Percentiles rank a stretch among this genome's conserved stretches.
Evolutionary conservation across 2,888 invertebrate species (phyloP).

Genomic region (Eledone cirrhosa): DNA sequence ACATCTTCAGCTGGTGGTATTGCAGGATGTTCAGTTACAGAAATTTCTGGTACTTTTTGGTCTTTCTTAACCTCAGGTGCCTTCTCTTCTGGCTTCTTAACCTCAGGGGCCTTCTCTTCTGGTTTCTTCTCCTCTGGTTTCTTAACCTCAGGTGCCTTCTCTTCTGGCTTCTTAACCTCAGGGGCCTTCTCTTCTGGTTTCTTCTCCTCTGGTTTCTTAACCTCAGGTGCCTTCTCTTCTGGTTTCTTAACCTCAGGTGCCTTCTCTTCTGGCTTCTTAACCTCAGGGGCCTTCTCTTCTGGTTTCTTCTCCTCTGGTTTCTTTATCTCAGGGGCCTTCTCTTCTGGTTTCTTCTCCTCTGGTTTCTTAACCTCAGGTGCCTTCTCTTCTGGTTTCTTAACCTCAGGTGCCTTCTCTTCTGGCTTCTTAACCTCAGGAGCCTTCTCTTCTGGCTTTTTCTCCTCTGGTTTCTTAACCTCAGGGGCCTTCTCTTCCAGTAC

Average conservation of each 20-base stretch:
- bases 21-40: not conserved
- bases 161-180: slow-evolving; percentile 7
- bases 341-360: not conserved
- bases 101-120: slow-evolving; percentile 7
- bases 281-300: slow-evolving; percentile 26
- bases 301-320: slow-evolving; percentile 30
- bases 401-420: slow-evolving; percentile 19
- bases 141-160: slow-evolving; percentile 16
- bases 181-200: slow-evolving; percentile 1
- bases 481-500: slow-evolving; percentile 31
- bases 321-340: slow-evolving; percentile 3
- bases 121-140: not conserved
- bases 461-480: slow-evolving; percentile 15
- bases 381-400: slow-evolving; percentile 11
- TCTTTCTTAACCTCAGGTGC: slow-evolving; percentile 28
- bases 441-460: not conserved
- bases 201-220: not conserved
- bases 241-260: slow-evolving; percentile 9
- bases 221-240: not conserved
- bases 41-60: not conserved
- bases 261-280: slow-evolving; percentile 19
- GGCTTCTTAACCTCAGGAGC: not conserved
- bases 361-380: slow-evolving; percentile 19
- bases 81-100: slow-evolving; percentile 16
- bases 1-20: not conserved